Percentiles rank a stretch among this genome's conserved stretches.
phyloP scores from a whole-genome alignment of 2,888 invertebrate species.

The Clivina fossor region DNA sequence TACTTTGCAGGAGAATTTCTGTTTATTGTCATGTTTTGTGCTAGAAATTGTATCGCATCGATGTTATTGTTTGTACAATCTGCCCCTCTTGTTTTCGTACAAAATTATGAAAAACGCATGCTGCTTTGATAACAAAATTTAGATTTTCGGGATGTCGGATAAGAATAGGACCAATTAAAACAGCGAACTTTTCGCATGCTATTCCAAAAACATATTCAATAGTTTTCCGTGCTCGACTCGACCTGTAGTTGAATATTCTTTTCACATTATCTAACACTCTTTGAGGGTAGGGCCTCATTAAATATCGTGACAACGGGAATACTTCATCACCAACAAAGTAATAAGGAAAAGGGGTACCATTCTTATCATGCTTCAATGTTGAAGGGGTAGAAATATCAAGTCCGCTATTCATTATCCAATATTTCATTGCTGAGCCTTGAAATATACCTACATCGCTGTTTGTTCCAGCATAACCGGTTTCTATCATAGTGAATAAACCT shows the following conservation, averaged over 20 bases:
- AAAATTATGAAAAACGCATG: slow-evolving; percentile 39
- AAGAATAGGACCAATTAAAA: slow-evolving; percentile 37
- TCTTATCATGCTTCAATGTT: slow-evolving; percentile 31
- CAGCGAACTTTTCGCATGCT: slow-evolving; percentile 38
- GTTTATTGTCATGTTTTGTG: slow-evolving; percentile 20
- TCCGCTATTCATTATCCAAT: slow-evolving; percentile 33
- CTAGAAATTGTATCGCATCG: slow-evolving; percentile 3
- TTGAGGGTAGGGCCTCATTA: slow-evolving; percentile 42
- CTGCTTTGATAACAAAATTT: slow-evolving; percentile 36
- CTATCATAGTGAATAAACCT: slow-evolving; percentile 44
- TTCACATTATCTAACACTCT: slow-evolving; percentile 38
- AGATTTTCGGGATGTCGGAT: slow-evolving; percentile 33
- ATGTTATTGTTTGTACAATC: slow-evolving; percentile 21
- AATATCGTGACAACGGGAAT: slow-evolving; percentile 40
- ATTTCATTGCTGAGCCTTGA: slow-evolving; percentile 37
- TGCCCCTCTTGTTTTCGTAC: slow-evolving; percentile 36
- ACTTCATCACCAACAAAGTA: slow-evolving; percentile 40
- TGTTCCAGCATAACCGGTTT: slow-evolving; percentile 32
- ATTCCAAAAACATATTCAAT: slow-evolving; percentile 39
- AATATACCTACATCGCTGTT: slow-evolving; percentile 34
- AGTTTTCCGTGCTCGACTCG: slow-evolving; percentile 36
- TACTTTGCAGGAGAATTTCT: slow-evolving; percentile 22
- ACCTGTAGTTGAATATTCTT: slow-evolving; percentile 39
- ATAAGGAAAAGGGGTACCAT: slow-evolving; percentile 34
- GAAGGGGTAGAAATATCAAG: slow-evolving; percentile 34